Conservation (phyloP, 2,113 vertebrate genomes). For the Empidonax alnorum region DNA sequence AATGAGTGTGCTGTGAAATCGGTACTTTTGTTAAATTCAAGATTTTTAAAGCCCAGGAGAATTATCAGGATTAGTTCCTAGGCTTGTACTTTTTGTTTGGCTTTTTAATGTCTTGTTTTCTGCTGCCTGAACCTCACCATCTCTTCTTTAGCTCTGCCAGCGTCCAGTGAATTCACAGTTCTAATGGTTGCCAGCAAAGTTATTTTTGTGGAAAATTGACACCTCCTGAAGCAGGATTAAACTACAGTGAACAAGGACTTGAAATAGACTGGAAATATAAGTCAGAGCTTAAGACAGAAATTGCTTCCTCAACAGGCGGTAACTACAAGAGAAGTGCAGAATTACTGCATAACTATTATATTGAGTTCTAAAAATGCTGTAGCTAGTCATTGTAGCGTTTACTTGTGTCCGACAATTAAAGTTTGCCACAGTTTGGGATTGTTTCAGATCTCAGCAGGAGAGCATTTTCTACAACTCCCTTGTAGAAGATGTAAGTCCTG, state of each 20-base stretch:
- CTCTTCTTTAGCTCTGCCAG: conserved; percentile 4
- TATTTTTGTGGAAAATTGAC: conserved; percentile 77
- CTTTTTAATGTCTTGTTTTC: background rate
- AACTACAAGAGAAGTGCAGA: conserved; percentile 45
- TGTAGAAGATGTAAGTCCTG: background rate
- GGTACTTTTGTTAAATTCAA: background rate
- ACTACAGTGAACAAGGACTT: conserved; percentile 35
- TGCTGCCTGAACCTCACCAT: background rate
- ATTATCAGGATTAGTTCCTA: conserved; percentile 2
- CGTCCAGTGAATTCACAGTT: conserved; percentile 27
- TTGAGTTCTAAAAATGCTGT: conserved; percentile 28
- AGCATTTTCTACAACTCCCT: background rate
- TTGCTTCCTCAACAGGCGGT: conserved; percentile 55
- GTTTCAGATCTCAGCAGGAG: conserved; percentile 1
- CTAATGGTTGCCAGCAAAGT: conserved; percentile 65
- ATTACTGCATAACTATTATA: conserved; percentile 36
- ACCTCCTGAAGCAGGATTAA: conserved; percentile 62
- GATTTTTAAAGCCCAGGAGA: background rate
- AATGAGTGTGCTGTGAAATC: background rate
- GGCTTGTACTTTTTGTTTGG: background rate
- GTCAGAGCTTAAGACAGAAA: conserved; percentile 56
- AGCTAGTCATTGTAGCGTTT: conserved; percentile 14
- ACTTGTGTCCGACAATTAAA: conserved; percentile 51
- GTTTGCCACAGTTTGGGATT: background rate
- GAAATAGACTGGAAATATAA: conserved; percentile 56